phyloP scores from a whole-genome alignment of 2,888 invertebrate genomes.

The Lasius platythorax region DNA sequence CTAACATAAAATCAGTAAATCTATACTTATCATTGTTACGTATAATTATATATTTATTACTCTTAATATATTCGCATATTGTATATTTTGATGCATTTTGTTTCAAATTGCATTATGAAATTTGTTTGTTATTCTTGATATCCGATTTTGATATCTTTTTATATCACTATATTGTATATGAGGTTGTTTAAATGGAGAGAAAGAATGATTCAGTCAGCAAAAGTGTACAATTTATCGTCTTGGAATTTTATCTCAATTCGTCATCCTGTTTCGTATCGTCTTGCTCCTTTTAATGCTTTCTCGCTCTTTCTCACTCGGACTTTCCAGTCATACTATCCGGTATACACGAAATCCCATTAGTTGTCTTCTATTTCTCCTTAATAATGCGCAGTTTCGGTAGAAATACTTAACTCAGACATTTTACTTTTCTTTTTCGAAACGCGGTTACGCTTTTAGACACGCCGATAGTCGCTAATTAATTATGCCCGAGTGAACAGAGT shows the following conservation, averaged over 20 bases:
- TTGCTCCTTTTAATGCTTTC: conserved; percentile 29
- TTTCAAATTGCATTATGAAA: neutral
- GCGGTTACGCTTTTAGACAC: conserved; percentile 33
- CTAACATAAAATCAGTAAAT: neutral
- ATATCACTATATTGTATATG: neutral
- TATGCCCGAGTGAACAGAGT: conserved; percentile 4
- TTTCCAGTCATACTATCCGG: neutral
- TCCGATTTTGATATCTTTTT: neutral
- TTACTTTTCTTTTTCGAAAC: neutral
- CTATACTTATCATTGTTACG: neutral
- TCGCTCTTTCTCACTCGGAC: neutral
- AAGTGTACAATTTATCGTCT: conserved; percentile 50
- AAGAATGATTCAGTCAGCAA: conserved; percentile 11
- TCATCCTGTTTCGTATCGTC: conserved; percentile 42
- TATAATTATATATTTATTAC: neutral
- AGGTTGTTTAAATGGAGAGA: neutral
- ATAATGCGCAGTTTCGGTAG: neutral
- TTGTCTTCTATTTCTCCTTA: conserved; percentile 15
- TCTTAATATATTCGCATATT: neutral
- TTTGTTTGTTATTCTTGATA: neutral
- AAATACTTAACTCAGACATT: neutral
- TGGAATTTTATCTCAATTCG: conserved; percentile 56
- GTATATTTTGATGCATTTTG: neutral
- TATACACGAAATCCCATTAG: neutral
- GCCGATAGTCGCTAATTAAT: conserved; percentile 37